Evolutionary conservation across 2,113 vertebrate genomes (phyloP), one percentile per base, ranked within the genome.

Genomic region (Oceanites oceanicus): DNA sequence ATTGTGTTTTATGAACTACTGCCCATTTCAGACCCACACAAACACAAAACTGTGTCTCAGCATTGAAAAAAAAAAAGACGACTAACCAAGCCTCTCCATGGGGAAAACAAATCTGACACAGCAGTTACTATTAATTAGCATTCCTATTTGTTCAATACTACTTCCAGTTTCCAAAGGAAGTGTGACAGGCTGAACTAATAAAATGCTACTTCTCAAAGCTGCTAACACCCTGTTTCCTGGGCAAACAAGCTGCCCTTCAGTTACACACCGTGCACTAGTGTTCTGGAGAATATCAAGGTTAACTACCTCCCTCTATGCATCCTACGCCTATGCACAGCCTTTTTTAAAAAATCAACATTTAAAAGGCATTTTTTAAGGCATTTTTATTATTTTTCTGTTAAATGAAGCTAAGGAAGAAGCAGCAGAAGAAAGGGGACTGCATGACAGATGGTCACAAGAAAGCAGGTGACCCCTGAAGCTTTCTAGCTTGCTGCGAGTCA

Each of bases 401-500:
- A 73, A 61, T 17, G 16, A 78, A 8, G 30, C 47, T 68, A 61
- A 84, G 52, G 47, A 88, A 96, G 92, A 40, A 76, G 61, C 63
- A 80, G 52, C 58, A 86, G 88, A 52, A 78, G 86, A 66, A 67
- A 83, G 63, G 11, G 47, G 62, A 36, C 78, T 29, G 74, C 23
- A 11, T 61, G 92, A 63, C 97, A 97, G 97, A 96, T 97, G 97
- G 97, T 74, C 72, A 50, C 73, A 73, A 95, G 78, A 52, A 79
- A 93, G 95, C 84, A 59, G 82, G 93, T 85, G 96, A 96, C 95
- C 96, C 95, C 93, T 36, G 90, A 85, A 93, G 94, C 95, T 92
- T 92, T 90, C 86, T 50, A 88, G 93, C 92, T 86, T n/a, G 68
- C 86, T 52, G 56, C n/a, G 7, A 87, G 81, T 97, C 94, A 97